Base-by-base conservation (phyloP, 2,888 invertebrate species). In the Hedychridium roseum region DNA sequence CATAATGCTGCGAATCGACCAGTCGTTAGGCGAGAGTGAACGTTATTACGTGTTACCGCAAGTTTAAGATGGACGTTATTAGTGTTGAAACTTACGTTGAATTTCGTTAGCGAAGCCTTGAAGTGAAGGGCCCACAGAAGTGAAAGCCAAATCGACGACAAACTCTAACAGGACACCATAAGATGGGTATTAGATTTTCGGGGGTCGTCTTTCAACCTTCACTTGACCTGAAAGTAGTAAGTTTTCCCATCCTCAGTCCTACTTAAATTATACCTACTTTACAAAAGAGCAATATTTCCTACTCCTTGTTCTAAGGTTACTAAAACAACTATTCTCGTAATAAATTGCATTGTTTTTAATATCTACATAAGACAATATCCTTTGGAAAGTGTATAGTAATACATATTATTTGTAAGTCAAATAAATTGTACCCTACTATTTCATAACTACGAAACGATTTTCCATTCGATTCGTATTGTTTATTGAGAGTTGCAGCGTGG, bases 141-240 rank as follows among this genome's bases (percentile, higher is more conserved):
- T 69, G 70, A 69, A 71, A 71, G 70, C 63, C 55, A 57, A 67
- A 58, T 60, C 52, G 43, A 54, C 57, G 60, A 60, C 52, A 51
- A 57, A 46, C 52, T 50, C 51, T 58, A 71, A 70, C 68, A 71
- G 71, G 71, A 58, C 50, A 46, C 39, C 61, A 71, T 64, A 37
- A 60, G 42, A 38, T 43, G 37, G 37, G 37, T 21, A 23, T 18
- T 23, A 49, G 38, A 46, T 48, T 54, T 52, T 57, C 42, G 39
- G 48, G 49, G 38, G 15, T 30, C 16, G 30, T 41, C 42, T 27
- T 26, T 23, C 26, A 31, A 28, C 15, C 31, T 14, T 17, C 14
- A 23, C 16, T 27, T 35, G 18, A 26, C 31, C 16, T 17, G 18
- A 23, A 39, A 23, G 5, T 9, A 5, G 9, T 23, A 23, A 23